These are phyloP conservation scores for Hoplodrina ambigua DNA, from an alignment of 2,888 invertebrate species.

Conservation along the genomic window DNA sequence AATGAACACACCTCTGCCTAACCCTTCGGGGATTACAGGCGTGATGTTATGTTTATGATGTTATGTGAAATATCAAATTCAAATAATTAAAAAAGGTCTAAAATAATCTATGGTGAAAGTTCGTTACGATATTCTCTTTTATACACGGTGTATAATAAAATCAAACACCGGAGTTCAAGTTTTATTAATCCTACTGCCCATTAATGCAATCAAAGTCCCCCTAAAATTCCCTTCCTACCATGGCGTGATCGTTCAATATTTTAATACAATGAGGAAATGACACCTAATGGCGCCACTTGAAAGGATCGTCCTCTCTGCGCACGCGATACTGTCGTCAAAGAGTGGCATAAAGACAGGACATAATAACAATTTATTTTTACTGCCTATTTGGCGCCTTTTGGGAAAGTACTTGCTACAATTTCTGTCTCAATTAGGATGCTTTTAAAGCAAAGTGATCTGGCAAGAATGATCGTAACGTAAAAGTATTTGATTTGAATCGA, in stretches of 20 bases:
- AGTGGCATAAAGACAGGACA: neutral
- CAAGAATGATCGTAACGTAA: no score
- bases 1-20: no score
- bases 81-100: no score
- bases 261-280: slow-evolving; percentile 35
- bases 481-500: no score
- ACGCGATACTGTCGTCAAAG: slow-evolving; percentile 39
- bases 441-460: neutral
- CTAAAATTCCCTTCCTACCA: neutral
- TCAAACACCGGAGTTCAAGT: no score
- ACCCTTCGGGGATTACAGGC: no score
- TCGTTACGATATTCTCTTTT: no score
- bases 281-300: slow-evolving; percentile 36
- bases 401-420: neutral
- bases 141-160: no score
- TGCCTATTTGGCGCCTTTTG: neutral
- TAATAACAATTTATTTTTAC: neutral
- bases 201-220: neutral
- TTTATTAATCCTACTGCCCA: neutral
- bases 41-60: no score
- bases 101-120: no score
- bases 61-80: no score
- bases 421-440: neutral
- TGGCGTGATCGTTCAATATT: slow-evolving; percentile 25
- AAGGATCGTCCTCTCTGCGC: slow-evolving; percentile 3